Conservation (phyloP, 2,888 invertebrate species). For the Standfussiana lucernea region DNA sequence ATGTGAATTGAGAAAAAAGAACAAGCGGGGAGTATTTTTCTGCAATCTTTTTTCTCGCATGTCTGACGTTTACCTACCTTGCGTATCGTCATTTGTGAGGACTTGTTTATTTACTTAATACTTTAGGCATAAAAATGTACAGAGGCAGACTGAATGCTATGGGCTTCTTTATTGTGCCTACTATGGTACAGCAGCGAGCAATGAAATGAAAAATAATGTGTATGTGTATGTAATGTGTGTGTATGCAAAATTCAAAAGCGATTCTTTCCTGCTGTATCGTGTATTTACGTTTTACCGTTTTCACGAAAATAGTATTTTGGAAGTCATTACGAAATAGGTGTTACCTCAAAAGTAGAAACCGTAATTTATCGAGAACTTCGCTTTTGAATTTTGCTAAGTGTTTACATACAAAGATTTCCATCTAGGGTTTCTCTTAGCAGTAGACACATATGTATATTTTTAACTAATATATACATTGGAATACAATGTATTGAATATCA, state of each 20-base stretch:
- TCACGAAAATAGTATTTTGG: background rate
- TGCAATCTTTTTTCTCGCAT: background rate
- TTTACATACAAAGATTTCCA: background rate
- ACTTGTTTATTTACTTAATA: background rate
- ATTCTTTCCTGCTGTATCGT: background rate
- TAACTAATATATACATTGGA: background rate
- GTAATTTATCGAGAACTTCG: background rate
- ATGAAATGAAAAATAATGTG: too few species aligned
- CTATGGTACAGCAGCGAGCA: background rate
- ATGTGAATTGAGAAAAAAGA: background rate
- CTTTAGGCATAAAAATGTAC: background rate
- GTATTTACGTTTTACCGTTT: background rate
- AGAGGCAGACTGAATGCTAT: background rate
- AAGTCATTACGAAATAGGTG: background rate
- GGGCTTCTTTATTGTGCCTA: background rate
- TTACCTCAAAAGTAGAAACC: background rate
- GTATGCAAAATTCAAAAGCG: background rate
- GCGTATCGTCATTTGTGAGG: background rate
- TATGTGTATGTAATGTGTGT: too few species aligned
- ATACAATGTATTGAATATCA: background rate
- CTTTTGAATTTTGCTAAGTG: background rate
- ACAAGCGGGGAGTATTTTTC: background rate
- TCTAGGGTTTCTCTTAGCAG: too few species aligned
- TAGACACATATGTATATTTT: background rate
- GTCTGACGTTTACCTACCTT: background rate